Conservation (phyloP, 2,888 invertebrate species). For the Marronus borbonicus region DNA sequence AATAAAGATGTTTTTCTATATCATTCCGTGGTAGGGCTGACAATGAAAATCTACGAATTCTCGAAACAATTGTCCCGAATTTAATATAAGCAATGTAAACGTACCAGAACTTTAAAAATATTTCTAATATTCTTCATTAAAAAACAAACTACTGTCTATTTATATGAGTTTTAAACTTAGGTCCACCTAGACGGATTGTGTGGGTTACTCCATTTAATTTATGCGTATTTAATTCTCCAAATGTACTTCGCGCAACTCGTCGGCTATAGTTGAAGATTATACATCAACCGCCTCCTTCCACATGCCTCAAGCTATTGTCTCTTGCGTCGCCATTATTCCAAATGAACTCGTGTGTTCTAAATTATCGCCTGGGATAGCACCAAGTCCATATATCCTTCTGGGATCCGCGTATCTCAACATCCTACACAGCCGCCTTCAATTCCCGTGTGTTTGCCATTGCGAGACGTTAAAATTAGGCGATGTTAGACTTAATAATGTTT, state of each 20-base stretch:
- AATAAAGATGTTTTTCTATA: too few species aligned
- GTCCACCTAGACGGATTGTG: not conserved
- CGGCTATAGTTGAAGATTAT: not conserved
- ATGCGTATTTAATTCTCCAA: not conserved
- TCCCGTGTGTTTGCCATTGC: constrained; percentile 25
- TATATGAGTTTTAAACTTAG: too few species aligned
- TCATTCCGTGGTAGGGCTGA: too few species aligned
- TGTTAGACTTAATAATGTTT: constrained; percentile 32
- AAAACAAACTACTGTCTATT: too few species aligned
- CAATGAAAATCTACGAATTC: too few species aligned
- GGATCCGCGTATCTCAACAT: not conserved
- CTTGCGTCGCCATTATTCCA: constrained; percentile 5
- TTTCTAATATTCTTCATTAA: too few species aligned
- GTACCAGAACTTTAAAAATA: too few species aligned
- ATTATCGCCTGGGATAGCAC: constrained; percentile 11
- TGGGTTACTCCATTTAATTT: not conserved
- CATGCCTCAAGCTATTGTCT: not conserved
- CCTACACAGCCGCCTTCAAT: constrained; percentile 4
- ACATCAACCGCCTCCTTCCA: constrained; percentile 3
- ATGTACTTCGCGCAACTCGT: not conserved
- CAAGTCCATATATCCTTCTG: constrained; percentile 19
- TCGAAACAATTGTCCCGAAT: too few species aligned
- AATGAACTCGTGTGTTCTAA: constrained; percentile 17
- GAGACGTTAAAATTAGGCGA: constrained; percentile 37
- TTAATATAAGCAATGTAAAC: too few species aligned